Base-by-base conservation (phyloP, 2,113 vertebrate species). In the Limanda limanda region DNA sequence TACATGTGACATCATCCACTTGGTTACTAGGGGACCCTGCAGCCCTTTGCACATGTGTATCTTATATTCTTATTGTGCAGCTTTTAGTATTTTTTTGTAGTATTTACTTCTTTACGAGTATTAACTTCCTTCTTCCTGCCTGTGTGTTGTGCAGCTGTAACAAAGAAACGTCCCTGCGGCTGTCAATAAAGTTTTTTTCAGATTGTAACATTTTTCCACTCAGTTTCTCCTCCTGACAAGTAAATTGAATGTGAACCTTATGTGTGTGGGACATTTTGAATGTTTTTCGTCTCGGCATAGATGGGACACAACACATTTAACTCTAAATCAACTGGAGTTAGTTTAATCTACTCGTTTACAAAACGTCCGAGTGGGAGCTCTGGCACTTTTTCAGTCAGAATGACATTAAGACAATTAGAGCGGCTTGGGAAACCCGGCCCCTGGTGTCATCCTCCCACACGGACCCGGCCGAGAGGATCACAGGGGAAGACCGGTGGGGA, bases 391-490 rank as follows among this genome's bases (percentile, higher is more conserved):
- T 69, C 56, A 71, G 68, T 72, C 62, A 60, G 45, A 63, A 51
- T 23, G 23, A 70, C 58, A 83, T 71, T 1, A 62, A 54, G 56
- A 74, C 31, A 58, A 74, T 31, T 59, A 25, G 7, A 79, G 66
- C 67, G 2, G 2, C 55, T 69, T 8, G 2, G 20, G 37, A 57
- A 60, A 23, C 56, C 0, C 23, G 12, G 27, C 20, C 66, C 31
- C 17, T 66, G 59, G 17, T 63, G 82, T 92, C 80, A 81, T 86
- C 73, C 69, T 71, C 75, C 70, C 62, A 66, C 78, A 72, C 48
- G 63, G 67, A 63, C 76, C 0, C 68, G 74, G 52, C 70, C 70
- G 56, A 59, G 77, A 75, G 76, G 84, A 88, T 93, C 63, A 89
- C 86, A 90, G 89, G 69, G 85, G 85, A 51, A 83, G 40, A 55